Conservation (phyloP, 2,888 invertebrate genomes). For the Dichetophora obliterata region DNA sequence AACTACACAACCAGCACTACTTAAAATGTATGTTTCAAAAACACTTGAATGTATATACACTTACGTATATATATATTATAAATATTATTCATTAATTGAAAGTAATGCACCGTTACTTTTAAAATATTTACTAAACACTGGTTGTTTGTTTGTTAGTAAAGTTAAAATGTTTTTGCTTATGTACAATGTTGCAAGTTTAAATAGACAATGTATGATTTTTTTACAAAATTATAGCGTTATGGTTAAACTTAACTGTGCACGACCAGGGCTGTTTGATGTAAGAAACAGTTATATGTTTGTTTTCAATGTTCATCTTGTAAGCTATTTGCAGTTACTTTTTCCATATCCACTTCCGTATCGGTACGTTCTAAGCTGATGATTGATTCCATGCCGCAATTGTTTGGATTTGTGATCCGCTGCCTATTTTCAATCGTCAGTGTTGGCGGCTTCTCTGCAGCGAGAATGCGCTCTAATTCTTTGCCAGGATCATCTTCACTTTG, state of each 20-base stretch:
- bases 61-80: neutral
- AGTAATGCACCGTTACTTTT: conserved; percentile 29
- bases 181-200: conserved; percentile 25
- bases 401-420: neutral
- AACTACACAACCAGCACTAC: conserved; percentile 38
- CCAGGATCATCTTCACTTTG: neutral
- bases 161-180: conserved; percentile 29
- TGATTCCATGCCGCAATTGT: conserved; percentile 14
- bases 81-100: conserved; percentile 9
- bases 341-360: neutral
- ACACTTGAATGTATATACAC: conserved; percentile 23
- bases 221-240: conserved; percentile 18
- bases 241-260: conserved; percentile 30
- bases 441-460: neutral
- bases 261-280: neutral
- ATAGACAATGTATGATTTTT: conserved; percentile 24
- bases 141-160: conserved; percentile 18
- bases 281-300: neutral
- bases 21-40: conserved; percentile 43
- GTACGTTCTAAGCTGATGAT: neutral
- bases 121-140: conserved; percentile 23
- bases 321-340: conserved; percentile 1
- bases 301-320: conserved; percentile 32
- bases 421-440: neutral
- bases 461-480: neutral